phyloP scores from a whole-genome alignment of 2,113 vertebrate genomes.

The Struthio camelus region DNA sequence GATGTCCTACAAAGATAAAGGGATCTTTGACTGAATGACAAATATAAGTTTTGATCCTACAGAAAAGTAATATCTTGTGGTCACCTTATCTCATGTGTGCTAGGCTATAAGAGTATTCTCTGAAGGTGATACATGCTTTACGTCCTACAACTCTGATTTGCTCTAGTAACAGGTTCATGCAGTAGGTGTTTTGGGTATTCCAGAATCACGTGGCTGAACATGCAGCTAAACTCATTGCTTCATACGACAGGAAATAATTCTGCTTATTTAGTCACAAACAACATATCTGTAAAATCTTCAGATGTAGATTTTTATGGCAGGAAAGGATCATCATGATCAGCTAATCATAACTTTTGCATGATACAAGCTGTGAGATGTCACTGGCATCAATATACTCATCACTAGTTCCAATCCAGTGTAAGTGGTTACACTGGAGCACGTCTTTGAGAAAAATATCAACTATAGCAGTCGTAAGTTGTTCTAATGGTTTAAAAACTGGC shows the following conservation, averaged over 20 bases:
- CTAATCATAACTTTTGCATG: background rate
- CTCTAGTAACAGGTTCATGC: background rate
- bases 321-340: background rate
- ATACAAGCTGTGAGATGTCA: background rate
- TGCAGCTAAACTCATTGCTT: background rate
- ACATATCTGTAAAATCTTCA: background rate
- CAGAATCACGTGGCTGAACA: background rate
- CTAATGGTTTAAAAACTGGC: background rate
- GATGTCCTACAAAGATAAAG: background rate
- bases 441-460: background rate
- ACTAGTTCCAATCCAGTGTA: background rate
- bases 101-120: background rate
- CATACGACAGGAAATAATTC: background rate
- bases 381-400: background rate
- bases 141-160: background rate
- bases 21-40: background rate
- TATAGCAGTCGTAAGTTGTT: background rate
- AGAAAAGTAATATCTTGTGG: background rate
- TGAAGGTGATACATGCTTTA: background rate
- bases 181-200: background rate
- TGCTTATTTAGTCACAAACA: background rate
- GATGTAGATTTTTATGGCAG: background rate
- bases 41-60: background rate
- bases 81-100: background rate
- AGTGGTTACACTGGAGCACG: fast-evolving